These are phyloP conservation scores for Nomada fabriciana DNA, from an alignment of 2,888 invertebrate species.

Conservation along the genomic window DNA sequence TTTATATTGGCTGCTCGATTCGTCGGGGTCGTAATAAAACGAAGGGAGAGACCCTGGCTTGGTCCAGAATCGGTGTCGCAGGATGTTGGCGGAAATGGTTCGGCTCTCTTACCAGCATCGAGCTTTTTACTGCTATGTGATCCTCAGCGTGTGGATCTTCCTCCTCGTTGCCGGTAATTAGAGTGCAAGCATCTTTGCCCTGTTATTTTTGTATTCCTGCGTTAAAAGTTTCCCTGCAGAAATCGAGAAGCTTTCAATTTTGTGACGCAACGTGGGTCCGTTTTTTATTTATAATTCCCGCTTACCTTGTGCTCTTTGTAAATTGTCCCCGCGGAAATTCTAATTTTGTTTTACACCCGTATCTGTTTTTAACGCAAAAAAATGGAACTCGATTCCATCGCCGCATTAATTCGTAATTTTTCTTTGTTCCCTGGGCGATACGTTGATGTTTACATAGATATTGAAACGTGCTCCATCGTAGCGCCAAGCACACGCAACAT, in stretches of 20 bases:
- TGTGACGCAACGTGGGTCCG: too few species aligned
- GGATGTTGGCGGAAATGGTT: conserved; percentile 86
- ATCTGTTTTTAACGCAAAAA: too few species aligned
- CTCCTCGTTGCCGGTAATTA: conserved; percentile 89
- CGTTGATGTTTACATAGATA: not conserved
- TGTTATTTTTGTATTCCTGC: not conserved
- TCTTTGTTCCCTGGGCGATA: not conserved
- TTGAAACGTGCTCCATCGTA: not conserved
- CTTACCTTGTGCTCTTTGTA: too few species aligned
- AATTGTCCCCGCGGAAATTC: too few species aligned
- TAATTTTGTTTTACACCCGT: too few species aligned
- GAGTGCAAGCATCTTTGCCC: too few species aligned
- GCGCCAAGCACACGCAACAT: conserved; percentile 25
- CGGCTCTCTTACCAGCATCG: conserved; percentile 89
- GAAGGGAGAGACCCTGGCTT: conserved; percentile 7
- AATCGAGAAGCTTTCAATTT: not conserved
- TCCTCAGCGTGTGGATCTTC: conserved; percentile 93
- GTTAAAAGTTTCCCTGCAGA: not conserved
- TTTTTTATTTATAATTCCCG: not conserved
- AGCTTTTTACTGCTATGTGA: conserved; percentile 92
- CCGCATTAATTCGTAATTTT: too few species aligned
- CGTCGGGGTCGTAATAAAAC: conserved; percentile 37
- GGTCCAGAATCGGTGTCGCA: conserved; percentile 35
- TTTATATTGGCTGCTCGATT: conserved; percentile 43
- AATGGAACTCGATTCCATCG: too few species aligned